A percentile compares a stretch with the other conserved stretches of the same genome.
Evolutionary conservation across 2,113 vertebrate species (phyloP).

Genomic region (Delphinus delphis): DNA sequence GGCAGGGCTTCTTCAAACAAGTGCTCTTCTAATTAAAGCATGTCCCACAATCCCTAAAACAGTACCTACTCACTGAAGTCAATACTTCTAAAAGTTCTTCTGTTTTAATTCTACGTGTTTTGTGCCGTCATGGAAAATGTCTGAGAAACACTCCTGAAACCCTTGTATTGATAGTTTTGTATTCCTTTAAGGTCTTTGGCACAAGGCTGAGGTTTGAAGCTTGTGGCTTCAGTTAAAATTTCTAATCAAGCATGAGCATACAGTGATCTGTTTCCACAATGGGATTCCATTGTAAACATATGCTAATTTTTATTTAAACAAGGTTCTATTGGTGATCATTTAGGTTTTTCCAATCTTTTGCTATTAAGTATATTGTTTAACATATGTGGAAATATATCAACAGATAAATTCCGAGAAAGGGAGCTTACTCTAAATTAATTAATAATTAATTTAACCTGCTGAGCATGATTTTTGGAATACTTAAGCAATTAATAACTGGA

Average conservation of each 20-base stretch:
- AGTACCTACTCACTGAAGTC: not conserved
- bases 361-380: not conserved
- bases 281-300: not conserved
- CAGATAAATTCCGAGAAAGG: not conserved
- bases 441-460: not conserved
- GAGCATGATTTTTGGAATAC: not conserved
- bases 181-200: not conserved
- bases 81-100: not conserved
- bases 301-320: constrained; percentile 4
- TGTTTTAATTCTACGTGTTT: not conserved
- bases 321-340: not conserved
- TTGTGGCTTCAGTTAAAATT: not conserved
- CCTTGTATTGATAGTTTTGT: not conserved
- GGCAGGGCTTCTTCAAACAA: not conserved
- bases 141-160: not conserved
- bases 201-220: not conserved
- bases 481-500: not conserved
- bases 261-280: not conserved
- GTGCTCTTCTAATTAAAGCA: not conserved
- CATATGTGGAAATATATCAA: not conserved
- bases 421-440: not conserved
- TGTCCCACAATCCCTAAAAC: fast-evolving
- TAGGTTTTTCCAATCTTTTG: not conserved
- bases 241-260: not conserved
- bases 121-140: not conserved